phyloP scores from a whole-genome alignment of 2,113 vertebrate species.

The Lonchura striata region DNA sequence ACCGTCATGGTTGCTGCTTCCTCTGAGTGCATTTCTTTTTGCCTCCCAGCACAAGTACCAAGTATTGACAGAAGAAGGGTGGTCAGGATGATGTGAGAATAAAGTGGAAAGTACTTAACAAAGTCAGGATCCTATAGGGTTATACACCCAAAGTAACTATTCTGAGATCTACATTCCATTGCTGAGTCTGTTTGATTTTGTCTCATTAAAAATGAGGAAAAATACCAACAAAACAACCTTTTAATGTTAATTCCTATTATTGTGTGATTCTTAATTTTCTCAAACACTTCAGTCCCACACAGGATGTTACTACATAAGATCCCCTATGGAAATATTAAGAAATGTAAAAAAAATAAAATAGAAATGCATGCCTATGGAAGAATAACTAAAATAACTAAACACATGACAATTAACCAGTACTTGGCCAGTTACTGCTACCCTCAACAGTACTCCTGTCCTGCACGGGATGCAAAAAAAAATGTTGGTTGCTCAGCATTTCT shows the following conservation, averaged over 20 bases:
- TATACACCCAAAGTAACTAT: background rate
- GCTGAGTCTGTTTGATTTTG: background rate
- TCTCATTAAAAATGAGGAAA: background rate
- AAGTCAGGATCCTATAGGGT: background rate
- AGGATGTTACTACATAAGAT: background rate
- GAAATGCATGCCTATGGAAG: background rate
- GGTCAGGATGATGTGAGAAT: background rate
- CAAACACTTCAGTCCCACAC: background rate
- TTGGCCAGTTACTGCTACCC: background rate
- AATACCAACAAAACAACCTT: background rate
- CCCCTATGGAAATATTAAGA: background rate
- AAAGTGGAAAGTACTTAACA: background rate
- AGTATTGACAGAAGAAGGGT: background rate
- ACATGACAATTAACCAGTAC: background rate
- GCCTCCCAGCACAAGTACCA: background rate
- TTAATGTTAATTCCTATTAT: background rate
- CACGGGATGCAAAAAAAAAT: background rate
- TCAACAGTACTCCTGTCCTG: background rate
- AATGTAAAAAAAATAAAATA: background rate
- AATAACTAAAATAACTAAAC: background rate
- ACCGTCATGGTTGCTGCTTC: background rate
- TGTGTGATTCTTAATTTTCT: background rate
- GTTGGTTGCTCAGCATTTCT: background rate
- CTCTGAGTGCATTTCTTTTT: background rate
- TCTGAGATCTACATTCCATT: background rate